Evolutionary conservation across 2,888 invertebrate species (phyloP).

Genomic region (Polylopha cassiicola): DNA sequence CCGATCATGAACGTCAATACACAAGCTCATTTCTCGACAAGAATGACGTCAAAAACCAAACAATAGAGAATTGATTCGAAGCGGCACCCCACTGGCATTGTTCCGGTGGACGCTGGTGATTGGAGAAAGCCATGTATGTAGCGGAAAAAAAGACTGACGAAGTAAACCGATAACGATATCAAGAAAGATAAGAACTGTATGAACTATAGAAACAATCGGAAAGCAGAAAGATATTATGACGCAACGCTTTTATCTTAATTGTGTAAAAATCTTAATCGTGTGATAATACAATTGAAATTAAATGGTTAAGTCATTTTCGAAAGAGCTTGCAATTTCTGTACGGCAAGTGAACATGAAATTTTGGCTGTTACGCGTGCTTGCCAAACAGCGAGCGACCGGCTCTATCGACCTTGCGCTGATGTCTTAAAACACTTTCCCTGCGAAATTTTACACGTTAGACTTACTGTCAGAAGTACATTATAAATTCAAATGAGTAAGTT

Average conservation of each 20-base stretch:
- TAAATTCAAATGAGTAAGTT: too few relatives aligned
- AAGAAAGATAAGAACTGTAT: too few relatives aligned
- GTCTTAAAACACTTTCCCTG: slow-evolving; percentile 27
- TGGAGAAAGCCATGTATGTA: slow-evolving; percentile 43
- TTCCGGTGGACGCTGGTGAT: slow-evolving; percentile 37
- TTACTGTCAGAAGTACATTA: neutral
- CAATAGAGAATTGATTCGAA: slow-evolving; percentile 53
- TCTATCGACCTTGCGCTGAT: slow-evolving; percentile 54
- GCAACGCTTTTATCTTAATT: too few relatives aligned
- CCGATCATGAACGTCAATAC: slow-evolving; percentile 31
- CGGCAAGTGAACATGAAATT: slow-evolving; percentile 33
- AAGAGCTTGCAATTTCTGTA: slow-evolving; percentile 34
- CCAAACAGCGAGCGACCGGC: slow-evolving; percentile 56
- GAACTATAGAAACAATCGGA: too few relatives aligned
- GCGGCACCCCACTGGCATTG: slow-evolving; percentile 36
- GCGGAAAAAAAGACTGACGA: slow-evolving; percentile 6
- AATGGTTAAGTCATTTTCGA: slow-evolving; percentile 35
- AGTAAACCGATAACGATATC: neutral
- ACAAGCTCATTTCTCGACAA: slow-evolving; percentile 35
- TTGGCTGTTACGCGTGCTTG: slow-evolving; percentile 38
- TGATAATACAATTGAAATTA: slow-evolving; percentile 1
- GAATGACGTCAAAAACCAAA: slow-evolving; percentile 52
- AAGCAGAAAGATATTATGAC: too few relatives aligned
- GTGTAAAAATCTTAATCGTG: too few relatives aligned
- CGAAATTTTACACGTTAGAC: slow-evolving; percentile 15